phyloP scores from a whole-genome alignment of 2,888 invertebrate genomes.

The Synanthedon andrenaeformis region DNA sequence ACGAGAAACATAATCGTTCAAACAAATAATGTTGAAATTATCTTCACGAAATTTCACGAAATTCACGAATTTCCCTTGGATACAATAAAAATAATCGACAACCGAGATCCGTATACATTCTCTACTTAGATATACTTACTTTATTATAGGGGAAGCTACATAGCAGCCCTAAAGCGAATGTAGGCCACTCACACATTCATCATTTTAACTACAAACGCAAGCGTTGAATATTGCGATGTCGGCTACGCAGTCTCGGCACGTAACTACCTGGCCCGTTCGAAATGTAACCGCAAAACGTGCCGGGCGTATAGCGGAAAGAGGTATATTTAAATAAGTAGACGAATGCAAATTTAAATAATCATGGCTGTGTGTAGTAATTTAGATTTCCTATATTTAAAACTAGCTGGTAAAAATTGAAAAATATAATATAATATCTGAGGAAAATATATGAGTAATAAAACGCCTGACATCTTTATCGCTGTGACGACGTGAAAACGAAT shows the following conservation, averaged over 20 bases:
- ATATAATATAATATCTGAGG: no score
- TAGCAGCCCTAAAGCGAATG: constrained; percentile 30
- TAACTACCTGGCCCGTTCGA: constrained; percentile 32
- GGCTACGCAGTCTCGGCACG: constrained; percentile 7
- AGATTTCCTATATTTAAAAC: not conserved
- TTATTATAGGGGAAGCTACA: constrained; percentile 15
- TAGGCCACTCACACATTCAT: constrained; percentile 48
- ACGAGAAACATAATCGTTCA: not conserved
- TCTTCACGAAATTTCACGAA: constrained; percentile 8
- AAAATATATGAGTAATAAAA: no score
- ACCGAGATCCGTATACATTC: constrained; percentile 22
- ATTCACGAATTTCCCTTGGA: constrained; percentile 4
- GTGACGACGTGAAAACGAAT: no score
- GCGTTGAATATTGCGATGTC: not conserved
- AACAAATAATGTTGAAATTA: not conserved
- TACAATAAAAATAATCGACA: constrained; percentile 28
- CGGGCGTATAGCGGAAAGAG: constrained; percentile 21
- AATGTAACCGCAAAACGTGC: constrained; percentile 18
- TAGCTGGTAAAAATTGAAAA: no score
- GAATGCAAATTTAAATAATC: constrained; percentile 19
- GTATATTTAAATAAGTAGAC: constrained; percentile 32
- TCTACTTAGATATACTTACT: constrained; percentile 14
- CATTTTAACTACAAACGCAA: constrained; percentile 16
- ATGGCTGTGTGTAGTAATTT: constrained; percentile 20
- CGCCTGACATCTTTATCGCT: no score